Base-by-base conservation (phyloP, 2,113 vertebrate species). In the Trinectes maculatus region DNA sequence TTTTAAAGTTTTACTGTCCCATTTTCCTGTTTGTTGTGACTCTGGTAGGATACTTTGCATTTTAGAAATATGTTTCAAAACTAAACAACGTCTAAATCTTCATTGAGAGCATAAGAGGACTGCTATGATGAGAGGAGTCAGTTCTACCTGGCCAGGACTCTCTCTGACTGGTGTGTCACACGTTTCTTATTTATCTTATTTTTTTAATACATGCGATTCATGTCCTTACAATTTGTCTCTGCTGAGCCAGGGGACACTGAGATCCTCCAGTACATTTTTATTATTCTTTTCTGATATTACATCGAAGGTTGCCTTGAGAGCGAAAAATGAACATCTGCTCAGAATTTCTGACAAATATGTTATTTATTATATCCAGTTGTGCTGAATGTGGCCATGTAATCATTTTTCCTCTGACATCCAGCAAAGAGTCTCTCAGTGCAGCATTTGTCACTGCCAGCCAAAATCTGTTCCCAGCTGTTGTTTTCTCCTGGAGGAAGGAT, bases 271-370 rank as follows among this genome's bases (percentile, higher is more conserved):
- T 36, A 6, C n/a, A 37, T 39, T 5, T 47, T 53, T 22, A 8
- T 33, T 18, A 5, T 37, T 11, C 5, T 48, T 65, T 49, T 52
- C 13, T 36, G 4, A 16, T 9, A 7, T 28, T 21, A 60, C 33
- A 54, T 18, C 24, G 10, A 10, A 4, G 5, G 69, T 60, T 66
- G 58, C 43, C 39, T 66, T 16, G 39, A 74, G 24, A 68, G 61
- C 51, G n/a, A 67, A 8, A 46, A 75, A 61, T 31, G n/a, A 73
- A 48, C 49, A 65, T 73, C 64, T 69, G 28, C 40, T 43, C 5
- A 40, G 29, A 48, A 44, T 42, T 37, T 52, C 31, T 43, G 16
- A 55, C 65, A 39, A 44, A 47, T 15, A 69, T 48, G 10, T 12
- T 34, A 34, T 33, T n/a, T 18, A 9, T 49, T 0, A 29, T 31